Percentiles rank a stretch among this genome's conserved stretches.
Conservation (phyloP, 2,888 invertebrate genomes). For the Trissoscelio sp. region DNA sequence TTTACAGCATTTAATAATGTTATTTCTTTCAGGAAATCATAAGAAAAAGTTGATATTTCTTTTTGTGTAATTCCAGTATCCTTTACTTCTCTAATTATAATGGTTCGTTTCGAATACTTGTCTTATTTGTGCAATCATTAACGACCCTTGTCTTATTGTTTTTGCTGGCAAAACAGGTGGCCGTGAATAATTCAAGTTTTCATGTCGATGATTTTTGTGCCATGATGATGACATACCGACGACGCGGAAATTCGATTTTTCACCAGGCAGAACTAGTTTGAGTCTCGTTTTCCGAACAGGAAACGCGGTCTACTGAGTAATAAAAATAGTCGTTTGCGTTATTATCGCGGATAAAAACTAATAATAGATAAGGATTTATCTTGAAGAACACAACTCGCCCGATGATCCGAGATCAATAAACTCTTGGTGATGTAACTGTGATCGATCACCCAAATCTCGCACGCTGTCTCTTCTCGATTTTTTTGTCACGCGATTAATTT, state of each 20-base stretch:
- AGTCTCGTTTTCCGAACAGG: conserved; percentile 45
- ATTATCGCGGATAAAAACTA: conserved; percentile 38
- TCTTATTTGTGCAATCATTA: conserved; percentile 7
- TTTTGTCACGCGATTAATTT: conserved; percentile 12
- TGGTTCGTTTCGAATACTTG: conserved; percentile 5
- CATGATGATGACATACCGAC: conserved; percentile 32
- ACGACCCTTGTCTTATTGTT: not conserved
- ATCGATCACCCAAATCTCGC: conserved; percentile 45
- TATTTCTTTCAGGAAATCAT: no score
- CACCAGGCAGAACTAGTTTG: conserved; percentile 32
- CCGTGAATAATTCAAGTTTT: conserved; percentile 40
- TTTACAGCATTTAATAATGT: no score
- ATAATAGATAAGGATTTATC: conserved; percentile 44
- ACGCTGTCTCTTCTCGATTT: not conserved
- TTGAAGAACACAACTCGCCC: not conserved
- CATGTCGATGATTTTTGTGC: conserved; percentile 30
- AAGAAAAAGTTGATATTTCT: no score
- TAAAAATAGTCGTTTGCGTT: conserved; percentile 30
- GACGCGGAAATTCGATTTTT: conserved; percentile 51
- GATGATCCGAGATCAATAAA: conserved; percentile 62
- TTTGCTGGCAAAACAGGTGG: conserved; percentile 27
- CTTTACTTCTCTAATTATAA: no score
- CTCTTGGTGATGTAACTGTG: conserved; percentile 54
- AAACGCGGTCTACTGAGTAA: conserved; percentile 18
- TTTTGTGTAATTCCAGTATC: no score